Base-by-base conservation (phyloP, 92 coral and sea anemone genomes). In the Palythoa grandis region DNA sequence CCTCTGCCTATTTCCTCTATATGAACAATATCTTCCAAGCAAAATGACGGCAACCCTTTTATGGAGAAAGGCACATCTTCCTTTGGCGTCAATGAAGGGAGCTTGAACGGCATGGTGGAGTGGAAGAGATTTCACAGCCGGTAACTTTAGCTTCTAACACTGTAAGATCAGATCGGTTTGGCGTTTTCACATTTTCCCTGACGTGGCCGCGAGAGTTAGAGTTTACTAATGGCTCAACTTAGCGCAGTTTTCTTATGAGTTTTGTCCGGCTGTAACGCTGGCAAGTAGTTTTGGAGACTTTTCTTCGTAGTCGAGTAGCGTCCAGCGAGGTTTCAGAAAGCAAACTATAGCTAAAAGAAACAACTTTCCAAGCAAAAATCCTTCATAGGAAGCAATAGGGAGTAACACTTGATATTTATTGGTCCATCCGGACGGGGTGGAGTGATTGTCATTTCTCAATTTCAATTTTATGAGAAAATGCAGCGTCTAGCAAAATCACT, bases 1-100 rank as follows among this genome's bases (percentile, higher is more conserved):
- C 92, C 92, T 70, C 35, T 77, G n/a, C 89, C 92, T n/a, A 89
- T 85, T 29, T 85, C 89, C 19, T 89, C 89, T 78, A 63, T 85
- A 61, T 85, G 53, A 14, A 43, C 29, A 43, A 89, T 50, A 4
- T 89, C 92, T 68, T 38, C 53, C 92, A 86, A 85, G 67, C 37
- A 24, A 85, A 89, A 89, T 11, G 73, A 19, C 38, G 85, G 88
- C 58, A 85, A 65, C 29, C 61, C 89, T 37, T 82, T 67, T 15
- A 82, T 23, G 39, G 84, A 38, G 50, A 19, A 19, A 29, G 73
- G 73, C n/a, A 60, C 29, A 19, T 60, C 50, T 20, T 60, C 70
- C n/a, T 29, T 29, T 29, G 3, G 11, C n/a, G 75, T 38, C 47
- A 70, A 50, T 29, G 11, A 70, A 19, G 86, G 86, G 23, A 83